Conservation (phyloP, 2,888 invertebrate species). For the Volucella inflata region DNA sequence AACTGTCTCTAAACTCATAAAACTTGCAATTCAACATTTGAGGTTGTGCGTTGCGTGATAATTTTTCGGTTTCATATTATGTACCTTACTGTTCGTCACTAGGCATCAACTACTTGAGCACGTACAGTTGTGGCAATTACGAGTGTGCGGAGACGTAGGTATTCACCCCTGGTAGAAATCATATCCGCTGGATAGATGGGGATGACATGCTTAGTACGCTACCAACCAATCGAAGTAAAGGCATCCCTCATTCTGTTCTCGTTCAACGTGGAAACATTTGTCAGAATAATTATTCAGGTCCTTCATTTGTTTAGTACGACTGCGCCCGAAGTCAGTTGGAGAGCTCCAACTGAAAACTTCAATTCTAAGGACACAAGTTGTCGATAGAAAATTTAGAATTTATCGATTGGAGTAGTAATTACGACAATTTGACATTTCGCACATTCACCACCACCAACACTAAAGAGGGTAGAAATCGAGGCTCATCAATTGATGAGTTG, state of each 20-base stretch:
- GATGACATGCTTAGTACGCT: not conserved
- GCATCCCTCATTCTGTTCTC: conserved; percentile 14
- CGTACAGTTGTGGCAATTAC: conserved; percentile 78
- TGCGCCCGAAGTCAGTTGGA: not conserved
- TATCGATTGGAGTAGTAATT: conserved; percentile 65
- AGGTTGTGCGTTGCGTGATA: conserved; percentile 57
- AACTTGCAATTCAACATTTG: too few relatives aligned
- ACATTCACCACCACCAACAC: conserved; percentile 31
- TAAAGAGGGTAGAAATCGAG: conserved; percentile 19
- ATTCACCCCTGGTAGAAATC: conserved; percentile 55
- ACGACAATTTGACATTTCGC: conserved; percentile 71
- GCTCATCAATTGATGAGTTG: conserved; percentile 45
- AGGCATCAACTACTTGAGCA: conserved; percentile 77
- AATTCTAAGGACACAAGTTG: conserved; percentile 2
- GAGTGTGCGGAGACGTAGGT: conserved; percentile 74
- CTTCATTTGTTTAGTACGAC: conserved; percentile 14
- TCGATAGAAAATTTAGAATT: conserved; percentile 42
- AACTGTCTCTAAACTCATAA: too few relatives aligned
- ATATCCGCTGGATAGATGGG: conserved; percentile 34
- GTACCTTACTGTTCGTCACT: conserved; percentile 43
- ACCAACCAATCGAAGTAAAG: conserved; percentile 5
- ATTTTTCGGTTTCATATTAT: conserved; percentile 64
- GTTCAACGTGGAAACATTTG: conserved; percentile 24
- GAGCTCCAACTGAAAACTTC: not conserved
- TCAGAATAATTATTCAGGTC: conserved; percentile 20